phyloP scores from a whole-genome alignment of 2,797 vertebrate genomes.

The Crocidura indochinensis region DNA sequence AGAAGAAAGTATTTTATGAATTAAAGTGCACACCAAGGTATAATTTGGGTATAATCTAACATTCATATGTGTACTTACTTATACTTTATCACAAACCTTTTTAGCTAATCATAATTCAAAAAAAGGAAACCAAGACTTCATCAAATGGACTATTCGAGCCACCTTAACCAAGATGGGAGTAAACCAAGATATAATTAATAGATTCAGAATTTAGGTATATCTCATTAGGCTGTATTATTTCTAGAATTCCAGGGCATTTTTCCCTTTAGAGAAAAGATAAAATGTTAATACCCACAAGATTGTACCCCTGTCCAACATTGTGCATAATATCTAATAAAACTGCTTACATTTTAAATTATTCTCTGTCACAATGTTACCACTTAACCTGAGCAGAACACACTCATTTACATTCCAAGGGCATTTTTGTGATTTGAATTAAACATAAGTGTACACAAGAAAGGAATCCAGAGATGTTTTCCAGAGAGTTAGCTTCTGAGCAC shows the following conservation, averaged over 20 bases:
- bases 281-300: constrained; percentile 72
- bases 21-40: background rate
- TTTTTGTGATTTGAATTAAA: constrained; percentile 82
- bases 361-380: constrained; percentile 71
- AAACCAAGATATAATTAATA: constrained; percentile 20
- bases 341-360: constrained; percentile 82
- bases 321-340: constrained; percentile 80
- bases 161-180: background rate
- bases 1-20: background rate
- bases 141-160: background rate
- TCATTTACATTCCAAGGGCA: constrained; percentile 79
- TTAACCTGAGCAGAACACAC: constrained; percentile 77
- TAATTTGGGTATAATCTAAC: constrained; percentile 13
- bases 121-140: constrained; percentile 34
- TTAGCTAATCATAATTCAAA: background rate
- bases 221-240: constrained; percentile 40
- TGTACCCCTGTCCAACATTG: constrained; percentile 67
- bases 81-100: constrained; percentile 30
- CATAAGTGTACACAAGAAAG: constrained; percentile 82
- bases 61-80: background rate
- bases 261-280: constrained; percentile 69
- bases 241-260: constrained; percentile 57
- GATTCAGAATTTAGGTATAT: constrained; percentile 6
- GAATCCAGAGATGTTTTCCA: constrained; percentile 73
- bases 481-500: constrained; percentile 74